Base-by-base conservation (phyloP, 2,797 vertebrate species). In the Dendrocincla fuliginosa region DNA sequence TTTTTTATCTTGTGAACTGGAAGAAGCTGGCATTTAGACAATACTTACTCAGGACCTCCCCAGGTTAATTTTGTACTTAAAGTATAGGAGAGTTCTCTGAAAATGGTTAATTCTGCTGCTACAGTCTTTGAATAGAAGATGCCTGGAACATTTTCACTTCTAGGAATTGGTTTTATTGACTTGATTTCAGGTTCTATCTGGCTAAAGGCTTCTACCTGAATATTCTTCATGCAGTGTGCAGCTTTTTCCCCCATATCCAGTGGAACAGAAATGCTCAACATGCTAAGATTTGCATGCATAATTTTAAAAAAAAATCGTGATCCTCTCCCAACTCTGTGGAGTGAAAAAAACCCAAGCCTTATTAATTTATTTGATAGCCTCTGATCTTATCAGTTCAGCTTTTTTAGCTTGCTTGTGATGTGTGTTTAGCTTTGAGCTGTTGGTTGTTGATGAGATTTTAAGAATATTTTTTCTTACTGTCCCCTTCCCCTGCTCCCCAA, bases 401-500 rank as follows among this genome's bases (percentile, higher is more conserved):
- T 49, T 76, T 30, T 56, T 42, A 56, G 84, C 84, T 90, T 76
- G 19, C 24, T 86, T 70, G 11, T 56, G 47, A 11, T 55, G 5
- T 59, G 19, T 46, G 42, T 81, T 90, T 44, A 41, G 50, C 33
- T 83, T 87, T 1, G 2, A 83, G 71, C 68, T 83, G 30, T 41
- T 94, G 16, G 28, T 35, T 69, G 22, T 76, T 88, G 79, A 82
- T 10, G 3, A n/a, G 52, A 63, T 88, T 91, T 71, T 15, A 82
- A 49, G 47, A 57, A 1, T 30, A 8, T 24, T 33, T 47, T 57
- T 71, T 61, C 18, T 32, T 37, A 3, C 5, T n/a, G 10, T 5
- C 10, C 9, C 10, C 6, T 57, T 23, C 2, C 4, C 4, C 3
- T 10, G 3, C 13, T 2, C 8, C 68, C 12, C 5, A 25, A 5